Base-by-base conservation (phyloP, 2,113 vertebrate species). In the Natator depressus region DNA sequence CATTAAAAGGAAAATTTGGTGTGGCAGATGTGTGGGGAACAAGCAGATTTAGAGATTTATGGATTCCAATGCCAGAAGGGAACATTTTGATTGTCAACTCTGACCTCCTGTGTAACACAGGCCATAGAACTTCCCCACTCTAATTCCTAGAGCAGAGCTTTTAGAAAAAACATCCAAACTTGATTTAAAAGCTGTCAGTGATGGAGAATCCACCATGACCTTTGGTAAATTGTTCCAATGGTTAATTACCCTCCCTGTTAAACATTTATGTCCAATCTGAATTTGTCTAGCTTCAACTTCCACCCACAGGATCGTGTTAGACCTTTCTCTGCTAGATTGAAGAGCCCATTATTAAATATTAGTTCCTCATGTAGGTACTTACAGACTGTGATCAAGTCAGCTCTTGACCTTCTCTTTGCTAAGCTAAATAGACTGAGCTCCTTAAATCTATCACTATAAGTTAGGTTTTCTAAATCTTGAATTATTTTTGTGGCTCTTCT, bases 1-100 rank as follows among this genome's bases (percentile, higher is more conserved):
- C 10, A 22, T 24, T 5, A 17, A 38, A 0, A 16, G 89, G 57
- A n/a, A 38, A 20, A 38, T 4, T 5, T 49, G 51, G 59, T 2
- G 10, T 12, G 6, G 35, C 2, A 2, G 42, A 14, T 79, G 46
- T 13, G 29, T 62, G 59, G 57, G 27, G 57, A 59, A 29, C 53
- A 22, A 59, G 11, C 27, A 29, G 57, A 59, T 59, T 62, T 62
- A 35, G 29, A 62, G 59, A 62, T 62, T 62, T 29, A 62, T 62
- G 59, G 29, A 31, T 31, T 16, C 59, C 59, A 62, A 62, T 13
- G 59, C 13, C 29, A 62, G 59, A 35, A 62, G 29, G 13, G 59
- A 62, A 13, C 29, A 17, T 69, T 35, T n/a, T 35, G 35, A 69
- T n/a, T 19, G 31, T 69, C 17, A 19, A n/a, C 35, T 69, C 62